Evolutionary conservation across 2,888 invertebrate genomes (phyloP).

Genomic region (Petrophora chlorosata): DNA sequence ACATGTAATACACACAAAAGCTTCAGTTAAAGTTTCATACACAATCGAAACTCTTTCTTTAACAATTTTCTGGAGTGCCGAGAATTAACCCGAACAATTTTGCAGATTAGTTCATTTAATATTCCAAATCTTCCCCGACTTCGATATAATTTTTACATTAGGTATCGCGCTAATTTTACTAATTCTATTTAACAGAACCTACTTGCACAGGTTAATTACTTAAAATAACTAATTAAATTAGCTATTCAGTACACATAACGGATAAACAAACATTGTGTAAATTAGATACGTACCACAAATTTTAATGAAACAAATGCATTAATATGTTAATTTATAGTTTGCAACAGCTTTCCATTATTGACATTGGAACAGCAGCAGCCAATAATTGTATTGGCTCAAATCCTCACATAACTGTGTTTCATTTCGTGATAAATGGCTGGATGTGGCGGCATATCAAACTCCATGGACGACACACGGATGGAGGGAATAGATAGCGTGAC

Average conservation of each 20-base stretch:
- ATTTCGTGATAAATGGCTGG: conserved; percentile 47
- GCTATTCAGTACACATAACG: background rate
- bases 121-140: no score
- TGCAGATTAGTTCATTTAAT: no score
- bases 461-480: conserved; percentile 29
- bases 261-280: conserved; percentile 19
- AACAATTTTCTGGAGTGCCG: no score
- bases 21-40: no score
- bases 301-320: conserved; percentile 42
- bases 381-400: conserved; percentile 52
- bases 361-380: conserved; percentile 46
- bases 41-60: no score
- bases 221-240: background rate
- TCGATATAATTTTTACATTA: no score
- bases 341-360: conserved; percentile 45
- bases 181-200: no score
- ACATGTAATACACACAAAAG: no score
- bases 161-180: no score
- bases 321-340: conserved; percentile 48
- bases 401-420: conserved; percentile 52
- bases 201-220: no score
- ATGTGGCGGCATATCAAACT: conserved; percentile 45
- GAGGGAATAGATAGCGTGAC: no score
- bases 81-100: no score
- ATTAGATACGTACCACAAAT: conserved; percentile 26